Evolutionary conservation across 2,797 vertebrate species (phyloP).

Genomic region (Phataginus tetradactyla): DNA sequence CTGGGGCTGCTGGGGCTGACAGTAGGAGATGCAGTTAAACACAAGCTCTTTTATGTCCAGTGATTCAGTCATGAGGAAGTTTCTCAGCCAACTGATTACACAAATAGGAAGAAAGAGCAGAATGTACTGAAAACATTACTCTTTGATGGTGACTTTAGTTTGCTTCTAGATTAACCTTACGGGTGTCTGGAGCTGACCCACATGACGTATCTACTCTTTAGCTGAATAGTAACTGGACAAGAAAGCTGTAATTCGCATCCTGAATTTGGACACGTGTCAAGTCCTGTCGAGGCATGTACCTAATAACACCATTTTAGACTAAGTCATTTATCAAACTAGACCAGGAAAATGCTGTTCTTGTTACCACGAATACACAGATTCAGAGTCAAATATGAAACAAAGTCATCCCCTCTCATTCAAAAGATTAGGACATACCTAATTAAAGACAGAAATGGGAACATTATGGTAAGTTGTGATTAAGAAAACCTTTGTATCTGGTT

Average conservation of each 20-base stretch:
- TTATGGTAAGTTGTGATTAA: neutral
- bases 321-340: conserved; percentile 18
- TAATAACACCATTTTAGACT: conserved; percentile 5
- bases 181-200: neutral
- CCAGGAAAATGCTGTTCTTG: neutral
- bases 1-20: neutral
- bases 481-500: neutral
- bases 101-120: neutral
- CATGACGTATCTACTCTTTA: neutral
- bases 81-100: neutral
- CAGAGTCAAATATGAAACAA: neutral
- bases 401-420: neutral
- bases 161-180: neutral
- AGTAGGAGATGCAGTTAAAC: neutral
- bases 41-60: neutral
- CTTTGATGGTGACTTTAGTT: neutral
- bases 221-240: neutral
- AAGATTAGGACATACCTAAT: neutral
- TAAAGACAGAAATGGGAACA: neutral
- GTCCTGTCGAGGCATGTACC: neutral
- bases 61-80: neutral
- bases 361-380: neutral
- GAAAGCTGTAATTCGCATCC: conserved; percentile 16
- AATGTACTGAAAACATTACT: neutral
- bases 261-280: conserved; percentile 33